Percentiles rank a stretch among this genome's conserved stretches.
phyloP scores from a whole-genome alignment of 2,888 invertebrate genomes.

The Ecliptopera silaceata region DNA sequence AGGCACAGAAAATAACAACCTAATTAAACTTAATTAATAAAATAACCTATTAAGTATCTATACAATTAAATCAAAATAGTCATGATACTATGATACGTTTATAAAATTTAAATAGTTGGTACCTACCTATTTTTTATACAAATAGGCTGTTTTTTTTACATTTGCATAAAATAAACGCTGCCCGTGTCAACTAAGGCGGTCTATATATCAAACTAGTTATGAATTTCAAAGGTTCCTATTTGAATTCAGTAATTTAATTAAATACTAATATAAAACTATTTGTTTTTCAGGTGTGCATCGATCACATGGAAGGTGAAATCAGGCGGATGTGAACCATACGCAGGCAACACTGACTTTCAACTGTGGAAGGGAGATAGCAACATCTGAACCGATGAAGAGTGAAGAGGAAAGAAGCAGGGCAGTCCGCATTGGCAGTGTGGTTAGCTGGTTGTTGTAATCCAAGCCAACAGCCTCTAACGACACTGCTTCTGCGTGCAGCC shows the following conservation, averaged over 20 bases:
- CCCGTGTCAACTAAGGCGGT: too few species aligned
- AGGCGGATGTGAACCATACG: constrained; percentile 19
- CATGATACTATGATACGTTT: too few species aligned
- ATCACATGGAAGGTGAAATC: constrained; percentile 25
- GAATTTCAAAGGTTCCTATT: too few species aligned
- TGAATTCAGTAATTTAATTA: neutral
- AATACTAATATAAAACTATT: constrained; percentile 11
- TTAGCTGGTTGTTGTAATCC: constrained; percentile 98
- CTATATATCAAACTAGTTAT: too few species aligned
- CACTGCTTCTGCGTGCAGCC: constrained; percentile 93
- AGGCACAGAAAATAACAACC: too few species aligned
- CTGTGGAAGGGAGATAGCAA: constrained; percentile 22
- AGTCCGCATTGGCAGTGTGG: constrained; percentile 98
- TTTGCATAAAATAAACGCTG: too few species aligned
- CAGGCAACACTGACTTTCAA: constrained; percentile 30
- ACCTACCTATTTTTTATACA: too few species aligned
- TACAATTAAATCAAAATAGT: too few species aligned
- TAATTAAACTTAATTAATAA: too few species aligned
- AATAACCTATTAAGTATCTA: too few species aligned
- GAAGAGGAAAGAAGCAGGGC: constrained; percentile 50
- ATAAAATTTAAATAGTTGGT: too few species aligned
- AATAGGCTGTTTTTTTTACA: too few species aligned
- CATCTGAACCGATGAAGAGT: constrained; percentile 1
- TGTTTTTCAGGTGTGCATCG: constrained; percentile 20
- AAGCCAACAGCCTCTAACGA: constrained; percentile 95